phyloP scores from a whole-genome alignment of 2,888 invertebrate genomes.

The Troides oblongomaculatus region DNA sequence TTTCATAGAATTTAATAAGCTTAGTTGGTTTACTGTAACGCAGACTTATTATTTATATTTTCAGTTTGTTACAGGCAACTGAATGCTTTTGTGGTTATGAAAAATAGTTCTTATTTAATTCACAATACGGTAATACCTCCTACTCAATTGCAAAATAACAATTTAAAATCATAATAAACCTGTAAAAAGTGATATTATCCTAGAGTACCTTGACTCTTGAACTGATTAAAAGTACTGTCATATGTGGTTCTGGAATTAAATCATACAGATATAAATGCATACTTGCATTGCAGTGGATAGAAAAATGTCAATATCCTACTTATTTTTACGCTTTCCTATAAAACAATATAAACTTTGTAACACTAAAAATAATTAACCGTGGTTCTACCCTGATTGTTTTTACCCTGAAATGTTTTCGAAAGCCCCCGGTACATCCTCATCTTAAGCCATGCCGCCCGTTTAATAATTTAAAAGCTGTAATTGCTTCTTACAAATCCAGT shows the following conservation, averaged over 20 bases:
- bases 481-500: slow-evolving; percentile 63
- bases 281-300: too few species aligned
- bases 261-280: too few species aligned
- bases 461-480: slow-evolving; percentile 65
- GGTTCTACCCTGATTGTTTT: background rate
- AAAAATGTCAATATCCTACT: too few species aligned
- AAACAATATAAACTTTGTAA: too few species aligned
- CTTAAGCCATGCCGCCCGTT: slow-evolving; percentile 49
- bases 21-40: slow-evolving; percentile 21
- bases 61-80: slow-evolving; percentile 12
- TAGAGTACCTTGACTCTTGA: too few species aligned
- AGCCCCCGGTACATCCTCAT: slow-evolving; percentile 3
- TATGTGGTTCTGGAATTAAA: too few species aligned
- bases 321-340: too few species aligned
- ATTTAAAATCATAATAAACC: too few species aligned
- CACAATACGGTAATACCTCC: background rate
- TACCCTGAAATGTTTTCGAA: background rate
- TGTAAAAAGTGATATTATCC: too few species aligned
- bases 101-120: background rate
- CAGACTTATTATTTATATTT: slow-evolving; percentile 6
- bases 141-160: background rate
- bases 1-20: slow-evolving; percentile 38
- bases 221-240: too few species aligned
- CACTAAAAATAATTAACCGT: background rate
- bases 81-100: slow-evolving; percentile 15